phyloP scores from a whole-genome alignment of 2,888 invertebrate genomes.

The Ephialtes manifestator region DNA sequence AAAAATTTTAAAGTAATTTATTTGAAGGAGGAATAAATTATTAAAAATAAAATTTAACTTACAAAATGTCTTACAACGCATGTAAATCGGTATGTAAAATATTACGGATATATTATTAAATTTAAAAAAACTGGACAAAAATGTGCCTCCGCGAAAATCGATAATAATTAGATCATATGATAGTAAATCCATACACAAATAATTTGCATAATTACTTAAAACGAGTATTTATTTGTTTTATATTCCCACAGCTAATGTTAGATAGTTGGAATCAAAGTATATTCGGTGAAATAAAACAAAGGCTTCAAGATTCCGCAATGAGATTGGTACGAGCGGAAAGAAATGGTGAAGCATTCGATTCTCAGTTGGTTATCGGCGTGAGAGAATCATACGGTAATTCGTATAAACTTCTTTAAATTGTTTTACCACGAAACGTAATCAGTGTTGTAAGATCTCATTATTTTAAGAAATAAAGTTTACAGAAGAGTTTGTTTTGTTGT shows the following conservation, averaged over 20 bases:
- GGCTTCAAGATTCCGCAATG: conserved; percentile 98
- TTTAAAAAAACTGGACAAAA: too few species aligned
- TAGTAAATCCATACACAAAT: background rate
- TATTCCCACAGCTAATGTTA: conserved; percentile 93
- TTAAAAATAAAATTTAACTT: background rate
- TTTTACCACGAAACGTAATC: background rate
- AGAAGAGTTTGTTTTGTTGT: too few species aligned
- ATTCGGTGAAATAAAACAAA: conserved; percentile 97
- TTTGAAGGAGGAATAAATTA: too few species aligned
- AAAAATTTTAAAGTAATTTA: too few species aligned
- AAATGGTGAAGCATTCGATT: conserved; percentile 99
- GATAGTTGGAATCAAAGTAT: conserved; percentile 99
- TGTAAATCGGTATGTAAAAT: too few species aligned
- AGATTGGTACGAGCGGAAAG: conserved; percentile 98
- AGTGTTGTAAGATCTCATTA: too few species aligned
- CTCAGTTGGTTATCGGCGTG: conserved; percentile 98
- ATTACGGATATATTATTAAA: too few species aligned
- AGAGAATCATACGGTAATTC: conserved; percentile 96
- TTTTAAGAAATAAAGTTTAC: too few species aligned
- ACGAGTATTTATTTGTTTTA: conserved; percentile 25
- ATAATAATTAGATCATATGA: too few species aligned
- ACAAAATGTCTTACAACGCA: background rate
- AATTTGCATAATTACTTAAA: background rate
- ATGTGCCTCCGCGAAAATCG: too few species aligned
- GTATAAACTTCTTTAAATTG: conserved; percentile 11